These are phyloP conservation scores for Austrofundulus limnaeus DNA, from an alignment of 2,113 vertebrate species.

Conservation along the genomic window DNA sequence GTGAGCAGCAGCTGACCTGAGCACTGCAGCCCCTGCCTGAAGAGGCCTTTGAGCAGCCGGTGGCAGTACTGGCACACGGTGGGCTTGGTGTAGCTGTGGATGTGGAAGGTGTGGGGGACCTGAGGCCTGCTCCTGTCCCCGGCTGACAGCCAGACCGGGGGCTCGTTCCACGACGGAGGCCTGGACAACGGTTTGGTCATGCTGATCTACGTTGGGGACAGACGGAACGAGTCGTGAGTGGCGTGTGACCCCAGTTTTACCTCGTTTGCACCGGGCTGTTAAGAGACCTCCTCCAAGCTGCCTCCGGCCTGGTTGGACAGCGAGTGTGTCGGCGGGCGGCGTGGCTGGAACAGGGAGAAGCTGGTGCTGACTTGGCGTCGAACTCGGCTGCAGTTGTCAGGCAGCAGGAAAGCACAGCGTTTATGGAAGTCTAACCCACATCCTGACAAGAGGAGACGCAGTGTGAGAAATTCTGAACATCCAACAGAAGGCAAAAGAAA, in stretches of 20 bases:
- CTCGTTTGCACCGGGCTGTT: neutral
- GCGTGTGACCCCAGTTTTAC: neutral
- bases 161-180: constrained; percentile 75
- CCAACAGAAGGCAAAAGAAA: neutral
- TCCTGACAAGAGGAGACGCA: constrained; percentile 62
- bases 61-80: constrained; percentile 86
- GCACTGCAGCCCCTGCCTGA: constrained; percentile 89
- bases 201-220: constrained; percentile 70
- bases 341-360: constrained; percentile 79
- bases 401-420: constrained; percentile 84
- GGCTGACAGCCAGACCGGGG: constrained; percentile 80
- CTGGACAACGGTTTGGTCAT: constrained; percentile 61
- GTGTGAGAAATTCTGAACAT: neutral
- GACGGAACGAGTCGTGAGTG: neutral
- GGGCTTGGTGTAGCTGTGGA: constrained; percentile 87
- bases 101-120: constrained; percentile 87
- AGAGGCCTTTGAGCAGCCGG: constrained; percentile 85
- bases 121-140: constrained; percentile 66
- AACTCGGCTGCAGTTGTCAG: constrained; percentile 83
- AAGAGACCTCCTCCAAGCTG: constrained; percentile 76
- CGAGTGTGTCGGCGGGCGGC: constrained; percentile 69
- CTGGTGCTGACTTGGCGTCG: constrained; percentile 83
- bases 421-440: constrained; percentile 91
- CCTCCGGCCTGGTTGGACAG: constrained; percentile 76
- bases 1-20: constrained; percentile 69